Evolutionary conservation across 1,140 invertebrate genomes (phyloP).

Genomic region (Drosophila auraria): DNA sequence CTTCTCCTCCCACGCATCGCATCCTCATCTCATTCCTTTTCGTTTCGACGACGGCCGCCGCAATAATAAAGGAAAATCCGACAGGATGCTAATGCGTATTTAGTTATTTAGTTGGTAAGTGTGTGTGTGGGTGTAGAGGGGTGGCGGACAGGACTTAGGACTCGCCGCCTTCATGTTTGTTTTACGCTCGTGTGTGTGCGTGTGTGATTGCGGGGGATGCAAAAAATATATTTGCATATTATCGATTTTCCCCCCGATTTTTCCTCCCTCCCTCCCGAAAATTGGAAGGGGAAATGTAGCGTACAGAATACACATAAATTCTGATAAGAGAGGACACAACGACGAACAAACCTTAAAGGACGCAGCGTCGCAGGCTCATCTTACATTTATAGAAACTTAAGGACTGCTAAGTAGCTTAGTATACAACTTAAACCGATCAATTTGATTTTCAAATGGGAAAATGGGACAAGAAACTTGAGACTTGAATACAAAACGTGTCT

Average conservation of each 20-base stretch:
- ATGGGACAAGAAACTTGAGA: slow-evolving; percentile 21
- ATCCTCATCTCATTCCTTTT: slow-evolving; percentile 33
- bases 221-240: slow-evolving; percentile 80
- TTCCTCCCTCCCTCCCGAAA: background rate
- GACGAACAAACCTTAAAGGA: slow-evolving; percentile 17
- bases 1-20: slow-evolving; percentile 35
- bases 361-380: slow-evolving; percentile 15
- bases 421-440: slow-evolving; percentile 55
- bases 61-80: slow-evolving; percentile 82
- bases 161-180: slow-evolving; percentile 62
- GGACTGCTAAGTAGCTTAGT: slow-evolving; percentile 69
- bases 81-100: slow-evolving; percentile 83
- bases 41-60: slow-evolving; percentile 42
- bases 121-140: slow-evolving; percentile 12
- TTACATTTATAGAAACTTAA: slow-evolving; percentile 56
- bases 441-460: slow-evolving; percentile 58
- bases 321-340: background rate
- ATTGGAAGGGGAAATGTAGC: slow-evolving; percentile 20
- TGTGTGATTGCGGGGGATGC: slow-evolving; percentile 18
- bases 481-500: slow-evolving; percentile 27
- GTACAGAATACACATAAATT: slow-evolving; percentile 34
- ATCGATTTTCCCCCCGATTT: slow-evolving; percentile 59
- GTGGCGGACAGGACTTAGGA: slow-evolving; percentile 28
- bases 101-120: slow-evolving; percentile 75
- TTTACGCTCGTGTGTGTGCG: slow-evolving; percentile 53